Conservation (phyloP, 2,113 vertebrate genomes). For the Datnioides undecimradiatus region DNA sequence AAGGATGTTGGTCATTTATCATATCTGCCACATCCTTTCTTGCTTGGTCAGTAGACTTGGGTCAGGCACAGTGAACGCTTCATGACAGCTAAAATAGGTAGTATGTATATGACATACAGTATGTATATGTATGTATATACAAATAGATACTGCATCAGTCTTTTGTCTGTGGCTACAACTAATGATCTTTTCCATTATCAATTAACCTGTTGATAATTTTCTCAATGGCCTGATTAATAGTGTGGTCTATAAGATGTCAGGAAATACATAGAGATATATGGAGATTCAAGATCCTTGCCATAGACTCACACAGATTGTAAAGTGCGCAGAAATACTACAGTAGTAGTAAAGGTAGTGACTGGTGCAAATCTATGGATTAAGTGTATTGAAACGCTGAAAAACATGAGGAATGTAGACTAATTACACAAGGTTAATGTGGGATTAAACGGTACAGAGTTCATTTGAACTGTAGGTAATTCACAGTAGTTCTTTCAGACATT, state of each 20-base stretch:
- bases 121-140: too few species aligned
- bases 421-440: conserved; percentile 38
- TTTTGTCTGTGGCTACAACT: background rate
- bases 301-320: background rate
- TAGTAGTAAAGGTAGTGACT: conserved; percentile 24
- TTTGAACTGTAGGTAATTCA: conserved; percentile 12
- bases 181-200: background rate
- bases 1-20: conserved; percentile 7
- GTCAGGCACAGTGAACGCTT: background rate
- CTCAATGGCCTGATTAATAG: background rate
- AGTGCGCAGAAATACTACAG: background rate
- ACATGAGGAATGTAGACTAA: conserved; percentile 56
- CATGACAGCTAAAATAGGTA: too few species aligned
- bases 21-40: conserved; percentile 4
- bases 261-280: background rate
- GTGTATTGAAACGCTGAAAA: conserved; percentile 32
- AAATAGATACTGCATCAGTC: background rate
- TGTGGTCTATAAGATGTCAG: background rate
- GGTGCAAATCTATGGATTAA: conserved; percentile 29
- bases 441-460: conserved; percentile 52
- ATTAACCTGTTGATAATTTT: background rate
- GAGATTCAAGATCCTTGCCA: background rate
- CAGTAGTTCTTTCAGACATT: conserved; percentile 15
- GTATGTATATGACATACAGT: too few species aligned
- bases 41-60: conserved; percentile 1